Conservation (phyloP, 1,140 invertebrate species). For the Notospermus geniculatus region DNA sequence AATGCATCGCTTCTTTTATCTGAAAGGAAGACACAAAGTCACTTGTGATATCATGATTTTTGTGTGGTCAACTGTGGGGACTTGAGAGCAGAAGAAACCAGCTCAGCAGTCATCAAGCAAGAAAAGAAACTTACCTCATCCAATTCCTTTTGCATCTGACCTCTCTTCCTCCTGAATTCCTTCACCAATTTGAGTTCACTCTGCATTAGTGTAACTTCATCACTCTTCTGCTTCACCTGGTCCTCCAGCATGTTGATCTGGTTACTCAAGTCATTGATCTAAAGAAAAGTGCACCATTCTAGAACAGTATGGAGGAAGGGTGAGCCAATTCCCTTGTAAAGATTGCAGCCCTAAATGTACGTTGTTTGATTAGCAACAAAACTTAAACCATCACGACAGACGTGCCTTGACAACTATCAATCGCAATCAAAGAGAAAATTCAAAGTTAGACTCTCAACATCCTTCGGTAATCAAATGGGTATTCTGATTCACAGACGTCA, state of each 20-base stretch:
- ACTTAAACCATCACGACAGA: too few relatives aligned
- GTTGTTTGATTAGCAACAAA: too few relatives aligned
- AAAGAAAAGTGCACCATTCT: neutral
- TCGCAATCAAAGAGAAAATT: too few relatives aligned
- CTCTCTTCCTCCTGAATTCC: constrained; percentile 51
- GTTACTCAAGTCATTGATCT: constrained; percentile 48
- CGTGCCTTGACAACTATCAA: too few relatives aligned
- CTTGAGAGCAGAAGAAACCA: too few relatives aligned
- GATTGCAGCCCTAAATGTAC: neutral
- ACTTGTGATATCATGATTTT: too few relatives aligned
- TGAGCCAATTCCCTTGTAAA: too few relatives aligned
- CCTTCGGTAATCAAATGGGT: too few relatives aligned
- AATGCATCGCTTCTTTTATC: constrained; percentile 53
- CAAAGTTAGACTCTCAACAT: too few relatives aligned
- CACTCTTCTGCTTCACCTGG: constrained; percentile 39
- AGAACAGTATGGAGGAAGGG: neutral
- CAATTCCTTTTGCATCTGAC: constrained; percentile 54
- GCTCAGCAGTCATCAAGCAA: neutral
- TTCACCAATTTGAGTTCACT: constrained; percentile 54
- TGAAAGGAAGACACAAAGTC: constrained; percentile 20
- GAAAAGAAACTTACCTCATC: constrained; percentile 34
- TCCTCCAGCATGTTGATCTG: constrained; percentile 51
- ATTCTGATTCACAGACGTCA: too few relatives aligned
- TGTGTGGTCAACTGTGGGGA: too few relatives aligned
- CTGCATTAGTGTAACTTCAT: constrained; percentile 50